phyloP scores from a whole-genome alignment of 2,888 invertebrate species.

The Cephus spinipes region DNA sequence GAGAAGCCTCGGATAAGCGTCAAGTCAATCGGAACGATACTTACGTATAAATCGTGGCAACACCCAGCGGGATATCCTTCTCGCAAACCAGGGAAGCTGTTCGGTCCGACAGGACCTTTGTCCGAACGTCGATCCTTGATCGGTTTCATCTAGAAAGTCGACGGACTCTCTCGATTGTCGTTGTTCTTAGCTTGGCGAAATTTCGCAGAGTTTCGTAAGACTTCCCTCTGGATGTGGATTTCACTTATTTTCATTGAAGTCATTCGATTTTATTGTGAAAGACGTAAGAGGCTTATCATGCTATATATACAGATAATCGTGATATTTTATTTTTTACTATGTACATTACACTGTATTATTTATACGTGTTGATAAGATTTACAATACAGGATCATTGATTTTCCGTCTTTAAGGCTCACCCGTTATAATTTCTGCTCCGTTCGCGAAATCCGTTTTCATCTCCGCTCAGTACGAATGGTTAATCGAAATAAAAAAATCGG shows the following conservation, averaged over 20 bases:
- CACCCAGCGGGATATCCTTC: constrained; percentile 5
- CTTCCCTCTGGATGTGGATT: neutral
- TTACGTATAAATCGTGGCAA: constrained; percentile 2
- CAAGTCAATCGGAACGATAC: constrained; percentile 5
- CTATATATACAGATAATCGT: neutral
- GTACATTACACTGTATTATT: neutral
- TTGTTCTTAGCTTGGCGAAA: neutral
- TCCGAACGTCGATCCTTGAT: neutral
- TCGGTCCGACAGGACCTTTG: neutral
- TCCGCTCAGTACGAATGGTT: neutral
- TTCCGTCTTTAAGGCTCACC: neutral
- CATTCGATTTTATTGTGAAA: neutral
- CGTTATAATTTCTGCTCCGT: neutral
- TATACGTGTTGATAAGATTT: neutral
- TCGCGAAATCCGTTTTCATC: no score
- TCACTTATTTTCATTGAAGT: neutral
- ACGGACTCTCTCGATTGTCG: neutral
- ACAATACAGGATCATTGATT: neutral
- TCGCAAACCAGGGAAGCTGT: neutral
- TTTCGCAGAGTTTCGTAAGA: neutral
- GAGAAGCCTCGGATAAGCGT: neutral
- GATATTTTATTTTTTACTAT: neutral
- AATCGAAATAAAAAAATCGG: neutral
- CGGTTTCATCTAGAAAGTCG: neutral
- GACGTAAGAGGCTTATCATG: neutral